Base-by-base conservation (phyloP, 1,140 invertebrate genomes). In the Pteromalus puparum region DNA sequence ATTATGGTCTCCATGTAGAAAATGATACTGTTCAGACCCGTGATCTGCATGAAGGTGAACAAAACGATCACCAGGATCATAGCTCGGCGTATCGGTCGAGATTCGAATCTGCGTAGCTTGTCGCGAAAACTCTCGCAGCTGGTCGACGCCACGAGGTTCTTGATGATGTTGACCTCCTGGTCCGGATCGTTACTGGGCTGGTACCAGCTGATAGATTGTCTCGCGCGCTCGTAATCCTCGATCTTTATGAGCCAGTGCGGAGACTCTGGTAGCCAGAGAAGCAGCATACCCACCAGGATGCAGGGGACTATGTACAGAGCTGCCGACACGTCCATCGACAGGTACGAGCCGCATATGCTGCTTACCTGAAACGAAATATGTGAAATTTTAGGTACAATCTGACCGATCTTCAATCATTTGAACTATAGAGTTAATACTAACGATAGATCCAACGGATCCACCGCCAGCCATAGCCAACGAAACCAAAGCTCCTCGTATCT, bases 1-100 rank as follows among this genome's bases (percentile, higher is more conserved):
- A 97, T 95, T 87, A 97, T 97, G 65, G 95, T 94, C 82, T 96
- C 95, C 18, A 96, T 94, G 88, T 97, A 97, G 61, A 95, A 95
- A 85, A 95, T 95, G 34, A 97, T 93, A 1, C 95, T 96, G 81
- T 96, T 96, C 26, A 96, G 95, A 1, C 96, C 96, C 77, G 95
- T 96, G 65, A 97, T 94, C 88, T 97, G 96, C 89, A 97, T 96
- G n/a, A 96, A 95, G 6, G 95, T 92, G 88, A 96, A 95, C 80
- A 97, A 92, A 21, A 95, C 91, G 65, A 95, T 87, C 38, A 95
- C 93, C 46, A 97, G 94, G 10, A 95, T 89, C 2, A 97, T 91
- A 13, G 94, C 95, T 85, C 93, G 95, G 79, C 94, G 93, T 88
- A 81, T 38, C 4, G 34, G 26, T 3, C 2, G 1, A 0, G 79